A percentile compares a stretch with the other conserved stretches of the same genome.
These are phyloP conservation scores for Ecdyonurus torrentis DNA, from an alignment of 2,888 invertebrate species.

Conservation along the genomic window DNA sequence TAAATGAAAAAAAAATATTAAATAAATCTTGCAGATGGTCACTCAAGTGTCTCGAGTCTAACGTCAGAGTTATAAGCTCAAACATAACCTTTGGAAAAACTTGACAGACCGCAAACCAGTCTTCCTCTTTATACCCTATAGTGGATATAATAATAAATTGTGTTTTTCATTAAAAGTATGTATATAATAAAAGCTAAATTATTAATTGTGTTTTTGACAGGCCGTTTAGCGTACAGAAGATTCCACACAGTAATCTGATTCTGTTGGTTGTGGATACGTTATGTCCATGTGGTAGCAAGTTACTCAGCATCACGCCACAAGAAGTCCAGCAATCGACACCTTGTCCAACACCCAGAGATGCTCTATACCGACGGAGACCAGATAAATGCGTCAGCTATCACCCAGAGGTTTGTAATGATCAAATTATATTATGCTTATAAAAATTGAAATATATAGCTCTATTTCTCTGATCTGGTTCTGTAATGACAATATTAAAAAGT, in stretches of 20 bases:
- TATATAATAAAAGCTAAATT: neutral
- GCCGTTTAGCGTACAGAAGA: slow-evolving; percentile 83
- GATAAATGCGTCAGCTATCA: slow-evolving; percentile 77
- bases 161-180: neutral
- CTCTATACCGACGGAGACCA: slow-evolving; percentile 53
- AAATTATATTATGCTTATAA: no score
- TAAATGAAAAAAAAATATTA: no score
- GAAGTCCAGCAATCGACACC: slow-evolving; percentile 21
- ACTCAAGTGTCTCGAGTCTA: no score
- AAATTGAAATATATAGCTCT: no score
- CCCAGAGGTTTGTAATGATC: slow-evolving; percentile 53
- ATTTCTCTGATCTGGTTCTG: no score
- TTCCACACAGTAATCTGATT: slow-evolving; percentile 36
- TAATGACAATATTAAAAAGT: neutral
- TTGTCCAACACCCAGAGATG: slow-evolving; percentile 34
- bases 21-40: no score
- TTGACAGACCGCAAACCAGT: no score
- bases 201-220: slow-evolving; percentile 33
- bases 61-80: no score
- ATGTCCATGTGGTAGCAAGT: slow-evolving; percentile 76
- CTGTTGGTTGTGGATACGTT: slow-evolving; percentile 36
- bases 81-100: no score
- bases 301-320: slow-evolving; percentile 58
- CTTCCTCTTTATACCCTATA: no score
- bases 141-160: neutral